These are phyloP conservation scores for Odontomachus brunneus DNA, from an alignment of 1,140 invertebrate species.

Conservation along the genomic window DNA sequence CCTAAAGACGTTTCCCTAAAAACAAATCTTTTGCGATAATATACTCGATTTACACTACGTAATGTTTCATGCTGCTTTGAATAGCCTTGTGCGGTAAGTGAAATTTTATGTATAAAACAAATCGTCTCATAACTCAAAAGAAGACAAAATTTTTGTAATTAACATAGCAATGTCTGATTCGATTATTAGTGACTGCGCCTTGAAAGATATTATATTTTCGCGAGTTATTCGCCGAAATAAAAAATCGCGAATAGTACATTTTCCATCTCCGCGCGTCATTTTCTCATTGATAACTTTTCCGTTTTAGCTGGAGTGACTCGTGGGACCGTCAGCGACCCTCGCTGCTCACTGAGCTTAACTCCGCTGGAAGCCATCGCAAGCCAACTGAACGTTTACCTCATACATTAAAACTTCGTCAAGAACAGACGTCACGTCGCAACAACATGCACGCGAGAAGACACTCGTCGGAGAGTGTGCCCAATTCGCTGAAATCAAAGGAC, in stretches of 20 bases:
- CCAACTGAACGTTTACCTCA: constrained; percentile 70
- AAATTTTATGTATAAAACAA: neutral
- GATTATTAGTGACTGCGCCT: too few relatives aligned
- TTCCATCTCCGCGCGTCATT: neutral
- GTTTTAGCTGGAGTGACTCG: constrained; percentile 82
- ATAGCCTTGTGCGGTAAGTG: constrained; percentile 83
- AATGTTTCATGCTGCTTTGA: constrained; percentile 85
- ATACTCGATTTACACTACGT: constrained; percentile 82
- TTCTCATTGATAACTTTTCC: neutral
- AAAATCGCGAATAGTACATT: neutral
- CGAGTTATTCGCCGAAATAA: neutral
- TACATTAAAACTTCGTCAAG: constrained; percentile 72
- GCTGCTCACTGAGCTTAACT: constrained; percentile 71
- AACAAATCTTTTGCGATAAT: constrained; percentile 68
- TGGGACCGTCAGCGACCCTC: constrained; percentile 76
- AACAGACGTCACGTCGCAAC: constrained; percentile 63
- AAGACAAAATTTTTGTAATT: too few relatives aligned
- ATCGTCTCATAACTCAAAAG: neutral
- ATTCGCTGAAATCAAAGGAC: constrained; percentile 67
- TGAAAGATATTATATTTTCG: neutral
- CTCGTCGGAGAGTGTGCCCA: constrained; percentile 62
- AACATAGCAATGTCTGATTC: too few relatives aligned
- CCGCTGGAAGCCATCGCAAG: constrained; percentile 73
- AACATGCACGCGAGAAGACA: constrained; percentile 68
- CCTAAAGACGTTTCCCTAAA: constrained; percentile 44